These are phyloP conservation scores for Margarornis squamiger DNA, from an alignment of 2,797 vertebrate species.

Conservation along the genomic window DNA sequence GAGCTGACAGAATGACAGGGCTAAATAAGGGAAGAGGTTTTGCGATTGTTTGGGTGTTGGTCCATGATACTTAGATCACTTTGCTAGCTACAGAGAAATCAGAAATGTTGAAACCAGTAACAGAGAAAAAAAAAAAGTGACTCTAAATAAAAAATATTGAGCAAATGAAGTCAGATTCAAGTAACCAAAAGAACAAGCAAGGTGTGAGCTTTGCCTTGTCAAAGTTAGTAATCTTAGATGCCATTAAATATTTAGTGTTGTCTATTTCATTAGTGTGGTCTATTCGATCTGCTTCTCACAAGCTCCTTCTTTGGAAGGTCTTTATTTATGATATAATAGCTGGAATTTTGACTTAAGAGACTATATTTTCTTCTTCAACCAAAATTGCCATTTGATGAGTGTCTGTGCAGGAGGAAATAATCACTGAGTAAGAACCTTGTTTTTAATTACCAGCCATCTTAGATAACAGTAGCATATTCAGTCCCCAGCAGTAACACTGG, in stretches of 20 bases:
- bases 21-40: background rate
- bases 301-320: background rate
- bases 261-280: conserved; percentile 62
- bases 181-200: conserved; percentile 2
- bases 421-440: background rate
- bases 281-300: conserved; percentile 70
- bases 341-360: background rate
- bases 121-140: background rate
- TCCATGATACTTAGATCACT: background rate
- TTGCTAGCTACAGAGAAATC: background rate
- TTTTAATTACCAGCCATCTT: background rate
- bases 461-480: background rate
- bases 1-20: background rate
- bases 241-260: conserved; percentile 72
- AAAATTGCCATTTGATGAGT: background rate
- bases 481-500: background rate
- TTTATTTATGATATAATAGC: conserved; percentile 48
- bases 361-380: background rate
- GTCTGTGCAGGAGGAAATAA: background rate
- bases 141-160: background rate
- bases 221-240: conserved; percentile 73
- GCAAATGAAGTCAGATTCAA: background rate
- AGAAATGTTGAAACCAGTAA: background rate
- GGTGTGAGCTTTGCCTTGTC: conserved; percentile 47
- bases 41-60: background rate